A percentile compares a stretch with the other conserved stretches of the same genome.
phyloP scores from a whole-genome alignment of 2,888 invertebrate genomes.

The Ariolimax columbianus region DNA sequence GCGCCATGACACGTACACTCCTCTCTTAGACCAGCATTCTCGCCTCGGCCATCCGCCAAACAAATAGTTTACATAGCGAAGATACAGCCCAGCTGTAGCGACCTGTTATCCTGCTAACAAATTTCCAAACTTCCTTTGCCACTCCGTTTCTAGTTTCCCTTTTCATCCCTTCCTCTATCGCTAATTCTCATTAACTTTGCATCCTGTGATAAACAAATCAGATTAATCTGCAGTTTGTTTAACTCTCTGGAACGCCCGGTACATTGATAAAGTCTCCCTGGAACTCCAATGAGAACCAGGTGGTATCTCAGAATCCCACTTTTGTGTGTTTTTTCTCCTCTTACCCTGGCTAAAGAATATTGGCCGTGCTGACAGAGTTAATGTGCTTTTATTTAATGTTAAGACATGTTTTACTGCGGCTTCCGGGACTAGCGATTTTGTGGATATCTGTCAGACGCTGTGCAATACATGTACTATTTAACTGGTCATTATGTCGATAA shows the following conservation, averaged over 20 bases:
- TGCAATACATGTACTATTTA: not conserved
- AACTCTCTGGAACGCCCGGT: slow-evolving; percentile 19
- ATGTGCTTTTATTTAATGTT: slow-evolving; percentile 46
- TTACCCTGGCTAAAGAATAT: not conserved
- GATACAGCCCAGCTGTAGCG: slow-evolving; percentile 24
- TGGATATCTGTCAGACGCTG: not conserved
- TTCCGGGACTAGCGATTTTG: slow-evolving; percentile 1
- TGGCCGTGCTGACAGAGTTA: slow-evolving; percentile 42
- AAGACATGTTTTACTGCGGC: slow-evolving; percentile 35
- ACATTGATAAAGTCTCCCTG: slow-evolving; percentile 17
- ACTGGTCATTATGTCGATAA: not conserved
- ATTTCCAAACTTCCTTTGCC: not conserved
- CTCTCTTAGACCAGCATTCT: not conserved
- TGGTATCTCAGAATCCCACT: slow-evolving; percentile 25
- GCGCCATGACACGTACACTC: not conserved
- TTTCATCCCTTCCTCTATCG: not conserved
- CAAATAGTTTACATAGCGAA: not conserved
- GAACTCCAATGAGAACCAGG: slow-evolving; percentile 1
- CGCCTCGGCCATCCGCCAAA: not conserved
- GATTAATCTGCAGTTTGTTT: slow-evolving; percentile 38
- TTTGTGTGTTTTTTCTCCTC: slow-evolving; percentile 3
- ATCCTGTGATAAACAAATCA: slow-evolving; percentile 26
- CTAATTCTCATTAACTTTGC: slow-evolving; percentile 30
- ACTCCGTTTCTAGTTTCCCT: not conserved
- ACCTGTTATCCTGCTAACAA: not conserved